Base-by-base conservation (phyloP, 2,888 invertebrate species). In the Tanytarsus gracilentus region DNA sequence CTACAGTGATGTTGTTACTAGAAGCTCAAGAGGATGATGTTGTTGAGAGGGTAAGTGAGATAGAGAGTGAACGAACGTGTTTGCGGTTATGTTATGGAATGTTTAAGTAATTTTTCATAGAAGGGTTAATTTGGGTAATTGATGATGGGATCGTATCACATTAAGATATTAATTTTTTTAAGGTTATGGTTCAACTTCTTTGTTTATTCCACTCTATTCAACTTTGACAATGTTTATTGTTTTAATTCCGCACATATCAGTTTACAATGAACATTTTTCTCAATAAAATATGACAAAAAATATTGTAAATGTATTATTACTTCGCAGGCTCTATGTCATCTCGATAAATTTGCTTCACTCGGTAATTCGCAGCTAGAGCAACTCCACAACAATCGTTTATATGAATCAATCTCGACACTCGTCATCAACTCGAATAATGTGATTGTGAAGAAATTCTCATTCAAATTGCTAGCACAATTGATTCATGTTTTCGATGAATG, bases 301-400 rank as follows among this genome's bases (percentile, higher is more conserved):
- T n/a, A n/a, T n/a, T n/a, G n/a, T n/a, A n/a, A n/a, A n/a, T n/a
- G n/a, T n/a, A n/a, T n/a, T n/a, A n/a, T n/a, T n/a, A n/a, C n/a
- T n/a, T 30, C 30, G 30, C 6, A 53, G 53, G 29, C 51, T 18
- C 51, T 51, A 16, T 11, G 30, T 29, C 53, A 53, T 23, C 23
- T 53, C 36, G 53, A 53, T n/a, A 53, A 36, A 27, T 53, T 36
- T 53, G 53, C 53, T 21, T 53, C 36, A 51, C 14, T 51, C n/a
- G 51, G 51, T n/a, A 27, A 51, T 11, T 39, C 36, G 21, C 53
- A 53, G 36, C 36, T 53, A n/a, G n/a, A 36, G 14, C 18, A 14
- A 11, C 39, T 39, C n/a, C 5, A 14, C 26, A 26, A 39, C n/a
- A 53, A 53, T 36, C 27, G 11, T 27, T 23, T 53, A 11, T 53